A percentile compares a stretch with the other conserved stretches of the same genome.
Conservation (phyloP, 2,797 vertebrate species). For the Oryzias dopingdopingensis region DNA sequence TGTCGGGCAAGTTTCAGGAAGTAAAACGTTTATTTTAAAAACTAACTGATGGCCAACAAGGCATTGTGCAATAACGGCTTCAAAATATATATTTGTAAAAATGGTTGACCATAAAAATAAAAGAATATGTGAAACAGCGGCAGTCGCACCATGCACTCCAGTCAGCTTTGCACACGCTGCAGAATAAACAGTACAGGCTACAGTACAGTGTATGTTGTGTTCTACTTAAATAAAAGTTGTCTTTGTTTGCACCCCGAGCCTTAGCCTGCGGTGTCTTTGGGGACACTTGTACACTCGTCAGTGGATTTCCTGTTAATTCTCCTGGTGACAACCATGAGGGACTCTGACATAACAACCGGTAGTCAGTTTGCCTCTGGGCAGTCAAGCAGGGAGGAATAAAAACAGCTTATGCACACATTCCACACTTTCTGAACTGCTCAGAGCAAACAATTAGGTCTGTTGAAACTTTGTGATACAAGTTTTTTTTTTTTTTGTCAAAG, state of each 20-base stretch:
- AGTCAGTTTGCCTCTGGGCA: slow-evolving; percentile 75
- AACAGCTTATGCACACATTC: slow-evolving; percentile 72
- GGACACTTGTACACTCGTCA: slow-evolving; percentile 66
- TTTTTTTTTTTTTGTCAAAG: slow-evolving; percentile 3
- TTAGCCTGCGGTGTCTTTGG: slow-evolving; percentile 70
- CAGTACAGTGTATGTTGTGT: slow-evolving; percentile 35
- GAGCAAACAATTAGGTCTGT: slow-evolving; percentile 62
- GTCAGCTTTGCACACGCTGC: slow-evolving; percentile 8
- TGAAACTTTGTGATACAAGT: slow-evolving; percentile 43
- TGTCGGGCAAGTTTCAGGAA: slow-evolving; percentile 21
- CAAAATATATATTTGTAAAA: not conserved
- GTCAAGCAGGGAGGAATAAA: slow-evolving; percentile 67
- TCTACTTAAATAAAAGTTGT: slow-evolving; percentile 64
- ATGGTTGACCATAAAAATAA: not conserved
- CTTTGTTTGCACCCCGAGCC: slow-evolving; percentile 46
- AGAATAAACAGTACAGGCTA: slow-evolving; percentile 31
- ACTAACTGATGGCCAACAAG: not conserved
- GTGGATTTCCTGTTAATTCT: slow-evolving; percentile 78
- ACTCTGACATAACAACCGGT: slow-evolving; percentile 78
- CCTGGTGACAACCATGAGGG: slow-evolving; percentile 68
- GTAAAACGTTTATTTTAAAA: slow-evolving; percentile 21
- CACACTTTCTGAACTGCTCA: slow-evolving; percentile 59
- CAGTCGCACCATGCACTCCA: slow-evolving; percentile 1
- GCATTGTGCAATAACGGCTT: not conserved
- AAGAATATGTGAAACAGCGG: not conserved